phyloP scores from a whole-genome alignment of 1,140 invertebrate genomes.

The Drosophila equinoxialis region DNA sequence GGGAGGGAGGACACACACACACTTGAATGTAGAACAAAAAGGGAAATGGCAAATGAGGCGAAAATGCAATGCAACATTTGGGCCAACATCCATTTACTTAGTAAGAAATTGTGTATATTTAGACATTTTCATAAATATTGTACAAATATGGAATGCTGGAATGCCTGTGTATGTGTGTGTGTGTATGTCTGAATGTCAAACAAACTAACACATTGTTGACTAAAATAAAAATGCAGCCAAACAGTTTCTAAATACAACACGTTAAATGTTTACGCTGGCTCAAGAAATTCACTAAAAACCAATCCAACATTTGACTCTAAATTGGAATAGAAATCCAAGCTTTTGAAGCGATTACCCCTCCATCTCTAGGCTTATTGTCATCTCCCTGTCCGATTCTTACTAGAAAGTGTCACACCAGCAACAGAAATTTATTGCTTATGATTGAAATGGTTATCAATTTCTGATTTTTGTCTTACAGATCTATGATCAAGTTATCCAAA shows the following conservation, averaged over 20 bases:
- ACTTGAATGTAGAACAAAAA: not conserved
- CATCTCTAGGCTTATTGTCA: too few relatives aligned
- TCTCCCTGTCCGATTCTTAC: too few relatives aligned
- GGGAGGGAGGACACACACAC: not conserved
- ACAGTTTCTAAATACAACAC: not conserved
- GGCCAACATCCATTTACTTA: conserved; percentile 3
- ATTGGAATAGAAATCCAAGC: too few relatives aligned
- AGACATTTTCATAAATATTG: conserved; percentile 18
- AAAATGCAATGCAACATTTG: conserved; percentile 9
- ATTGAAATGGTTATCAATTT: too few relatives aligned
- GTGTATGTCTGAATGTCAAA: conserved; percentile 32
- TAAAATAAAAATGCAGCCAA: not conserved
- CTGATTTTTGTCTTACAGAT: too few relatives aligned
- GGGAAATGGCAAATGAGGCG: not conserved
- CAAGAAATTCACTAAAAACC: too few relatives aligned
- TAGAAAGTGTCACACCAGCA: too few relatives aligned
- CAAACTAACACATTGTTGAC: not conserved
- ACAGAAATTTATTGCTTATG: too few relatives aligned
- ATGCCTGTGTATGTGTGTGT: not conserved
- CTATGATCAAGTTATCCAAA: too few relatives aligned
- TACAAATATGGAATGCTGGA: not conserved
- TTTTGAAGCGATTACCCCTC: too few relatives aligned
- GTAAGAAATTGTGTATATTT: conserved; percentile 3
- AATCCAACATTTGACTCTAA: too few relatives aligned
- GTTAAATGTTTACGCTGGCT: too few relatives aligned